phyloP scores from a whole-genome alignment of 2,797 vertebrate species.

The Mus spretus region DNA sequence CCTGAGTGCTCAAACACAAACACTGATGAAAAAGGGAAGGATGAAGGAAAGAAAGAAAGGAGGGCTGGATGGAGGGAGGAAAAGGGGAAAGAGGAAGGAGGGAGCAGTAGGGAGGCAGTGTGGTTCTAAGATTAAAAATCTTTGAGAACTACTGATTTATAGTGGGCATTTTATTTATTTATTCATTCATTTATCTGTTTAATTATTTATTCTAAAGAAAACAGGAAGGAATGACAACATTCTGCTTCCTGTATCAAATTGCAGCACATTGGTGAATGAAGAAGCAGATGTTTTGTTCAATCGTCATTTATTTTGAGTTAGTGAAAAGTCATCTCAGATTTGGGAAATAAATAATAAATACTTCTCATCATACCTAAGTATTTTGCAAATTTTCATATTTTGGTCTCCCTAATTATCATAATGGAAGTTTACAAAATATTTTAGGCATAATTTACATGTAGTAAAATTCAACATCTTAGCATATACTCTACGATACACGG shows the following conservation, averaged over 20 bases:
- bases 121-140: not conserved
- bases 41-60: too few relatives aligned
- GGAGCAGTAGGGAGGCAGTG: not conserved
- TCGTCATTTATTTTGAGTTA: not conserved
- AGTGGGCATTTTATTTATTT: not conserved
- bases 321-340: not conserved
- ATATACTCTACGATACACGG: not conserved
- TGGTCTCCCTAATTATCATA: not conserved
- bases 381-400: conserved; percentile 13
- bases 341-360: conserved; percentile 17
- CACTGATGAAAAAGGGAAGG: not conserved
- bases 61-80: not conserved
- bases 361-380: not conserved
- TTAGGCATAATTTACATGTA: not conserved
- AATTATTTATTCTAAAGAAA: not conserved
- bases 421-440: not conserved
- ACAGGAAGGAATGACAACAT: not conserved
- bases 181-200: not conserved
- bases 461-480: conserved; percentile 14
- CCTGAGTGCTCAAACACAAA: not conserved
- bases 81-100: not conserved
- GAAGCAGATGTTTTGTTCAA: not conserved
- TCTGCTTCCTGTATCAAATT: not conserved
- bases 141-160: not conserved
- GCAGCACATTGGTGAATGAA: not conserved